Evolutionary conservation across 2,113 vertebrate genomes (phyloP).

Genomic region (Alouatta palliata): DNA sequence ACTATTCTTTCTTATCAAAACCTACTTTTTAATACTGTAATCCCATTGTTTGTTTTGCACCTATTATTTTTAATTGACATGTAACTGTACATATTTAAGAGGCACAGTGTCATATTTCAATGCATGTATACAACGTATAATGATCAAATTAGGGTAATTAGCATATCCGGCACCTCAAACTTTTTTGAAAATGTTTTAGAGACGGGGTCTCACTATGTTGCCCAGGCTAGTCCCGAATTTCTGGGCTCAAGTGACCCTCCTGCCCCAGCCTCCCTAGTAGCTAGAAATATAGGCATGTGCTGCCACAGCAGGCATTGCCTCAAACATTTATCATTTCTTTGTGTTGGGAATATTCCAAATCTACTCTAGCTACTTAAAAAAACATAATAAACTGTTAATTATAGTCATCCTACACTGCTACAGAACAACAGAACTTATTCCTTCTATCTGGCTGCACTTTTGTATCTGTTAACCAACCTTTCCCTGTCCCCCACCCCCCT

Average conservation of each 20-base stretch:
- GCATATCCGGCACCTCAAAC: neutral
- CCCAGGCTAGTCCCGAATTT: neutral
- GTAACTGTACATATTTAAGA: neutral
- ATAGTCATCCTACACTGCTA: neutral
- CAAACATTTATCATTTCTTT: neutral
- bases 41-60: neutral
- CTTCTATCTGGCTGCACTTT: neutral
- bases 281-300: neutral
- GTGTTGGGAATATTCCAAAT: neutral
- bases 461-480: neutral
- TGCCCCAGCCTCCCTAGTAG: neutral
- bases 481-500: neutral
- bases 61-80: neutral
- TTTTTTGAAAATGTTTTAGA: neutral
- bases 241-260: neutral
- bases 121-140: neutral
- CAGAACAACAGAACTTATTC: neutral
- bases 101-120: neutral
- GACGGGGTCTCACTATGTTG: neutral
- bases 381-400: neutral
- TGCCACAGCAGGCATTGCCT: neutral
- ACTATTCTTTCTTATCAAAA: neutral
- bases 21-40: neutral
- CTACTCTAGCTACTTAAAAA: neutral
- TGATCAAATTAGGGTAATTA: neutral